phyloP scores from a whole-genome alignment of 1,140 invertebrate species.

The Schmidtea mediterranea region DNA sequence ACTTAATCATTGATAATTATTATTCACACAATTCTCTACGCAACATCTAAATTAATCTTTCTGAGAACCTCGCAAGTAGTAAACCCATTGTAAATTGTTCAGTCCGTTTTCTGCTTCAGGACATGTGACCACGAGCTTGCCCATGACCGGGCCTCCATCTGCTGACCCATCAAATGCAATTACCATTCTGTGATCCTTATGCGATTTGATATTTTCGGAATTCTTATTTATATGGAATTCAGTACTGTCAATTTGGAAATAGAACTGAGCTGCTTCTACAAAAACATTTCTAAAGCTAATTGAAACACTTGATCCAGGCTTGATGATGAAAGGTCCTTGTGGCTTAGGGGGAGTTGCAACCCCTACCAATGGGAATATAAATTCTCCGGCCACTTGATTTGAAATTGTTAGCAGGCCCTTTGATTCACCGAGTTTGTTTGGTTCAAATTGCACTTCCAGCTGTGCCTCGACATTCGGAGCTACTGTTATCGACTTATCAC shows the following conservation, averaged over 20 bases:
- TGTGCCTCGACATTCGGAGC: conserved; percentile 20
- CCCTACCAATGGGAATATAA: conserved; percentile 23
- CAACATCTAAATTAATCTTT: too few relatives aligned
- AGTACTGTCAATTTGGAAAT: conserved; percentile 26
- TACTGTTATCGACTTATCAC: conserved; percentile 22
- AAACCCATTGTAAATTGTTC: conserved; percentile 22
- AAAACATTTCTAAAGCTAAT: conserved; percentile 26
- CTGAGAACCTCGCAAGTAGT: conserved; percentile 23
- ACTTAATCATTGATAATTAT: too few relatives aligned
- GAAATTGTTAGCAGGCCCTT: conserved; percentile 15
- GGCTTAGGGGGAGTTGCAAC: conserved; percentile 23
- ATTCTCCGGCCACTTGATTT: conserved; percentile 22
- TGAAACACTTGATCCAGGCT: conserved; percentile 17
- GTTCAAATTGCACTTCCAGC: conserved; percentile 25
- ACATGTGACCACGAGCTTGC: conserved; percentile 25
- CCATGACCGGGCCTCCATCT: conserved; percentile 18
- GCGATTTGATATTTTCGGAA: conserved; percentile 19
- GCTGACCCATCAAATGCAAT: conserved; percentile 23
- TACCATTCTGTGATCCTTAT: conserved; percentile 22
- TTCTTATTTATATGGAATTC: conserved; percentile 23
- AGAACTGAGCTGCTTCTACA: conserved; percentile 17
- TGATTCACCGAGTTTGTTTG: conserved; percentile 21
- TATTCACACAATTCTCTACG: too few relatives aligned
- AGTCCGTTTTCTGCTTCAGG: conserved; percentile 15
- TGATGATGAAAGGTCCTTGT: conserved; percentile 24